Conservation (phyloP, 2,113 vertebrate species). For the Scomber colias region DNA sequence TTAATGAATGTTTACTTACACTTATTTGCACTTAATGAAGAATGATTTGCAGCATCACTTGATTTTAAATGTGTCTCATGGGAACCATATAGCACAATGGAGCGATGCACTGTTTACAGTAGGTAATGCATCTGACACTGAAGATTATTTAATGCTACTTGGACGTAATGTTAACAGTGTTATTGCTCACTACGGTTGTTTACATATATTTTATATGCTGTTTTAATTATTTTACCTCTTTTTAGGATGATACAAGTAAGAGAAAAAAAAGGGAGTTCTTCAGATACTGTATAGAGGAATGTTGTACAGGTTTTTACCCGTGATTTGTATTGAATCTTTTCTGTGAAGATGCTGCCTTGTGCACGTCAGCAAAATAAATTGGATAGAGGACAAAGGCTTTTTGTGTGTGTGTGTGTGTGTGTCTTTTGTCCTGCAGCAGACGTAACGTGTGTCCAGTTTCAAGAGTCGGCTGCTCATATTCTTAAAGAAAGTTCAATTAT, state of each 20-base stretch:
- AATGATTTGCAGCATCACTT: constrained; percentile 22
- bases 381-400: background rate
- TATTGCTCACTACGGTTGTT: constrained; percentile 10
- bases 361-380: constrained; percentile 54
- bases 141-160: background rate
- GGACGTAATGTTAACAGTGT: constrained; percentile 14
- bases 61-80: constrained; percentile 32
- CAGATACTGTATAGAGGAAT: background rate
- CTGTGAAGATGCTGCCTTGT: constrained; percentile 24
- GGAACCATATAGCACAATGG: constrained; percentile 33
- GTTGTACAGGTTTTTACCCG: constrained; percentile 33
- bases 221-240: constrained; percentile 16
- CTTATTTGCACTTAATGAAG: constrained; percentile 32
- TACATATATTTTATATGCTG: constrained; percentile 6
- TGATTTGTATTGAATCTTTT: constrained; percentile 26
- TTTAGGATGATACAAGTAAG: background rate
- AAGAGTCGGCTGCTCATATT: background rate
- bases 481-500: background rate
- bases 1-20: constrained; percentile 23
- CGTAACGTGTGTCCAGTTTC: background rate
- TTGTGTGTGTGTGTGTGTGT: background rate
- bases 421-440: background rate
- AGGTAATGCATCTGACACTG: constrained; percentile 7
- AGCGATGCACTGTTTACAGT: constrained; percentile 16
- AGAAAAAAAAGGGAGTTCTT: constrained; percentile 1